Evolutionary conservation across 2,113 vertebrate genomes (phyloP).

Genomic region (Myocastor coypus): DNA sequence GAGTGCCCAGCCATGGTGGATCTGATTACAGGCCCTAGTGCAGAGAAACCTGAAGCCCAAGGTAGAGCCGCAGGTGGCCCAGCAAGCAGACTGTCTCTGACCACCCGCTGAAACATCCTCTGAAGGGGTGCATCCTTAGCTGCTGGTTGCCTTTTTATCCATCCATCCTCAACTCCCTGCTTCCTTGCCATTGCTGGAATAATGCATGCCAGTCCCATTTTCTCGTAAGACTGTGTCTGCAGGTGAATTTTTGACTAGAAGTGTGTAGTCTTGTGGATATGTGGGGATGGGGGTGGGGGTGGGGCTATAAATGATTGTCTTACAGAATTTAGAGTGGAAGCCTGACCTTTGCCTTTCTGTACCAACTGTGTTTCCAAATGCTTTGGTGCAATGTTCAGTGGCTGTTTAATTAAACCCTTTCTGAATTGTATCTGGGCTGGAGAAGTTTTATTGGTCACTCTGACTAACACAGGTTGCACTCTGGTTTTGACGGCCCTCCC

Average conservation of each 20-base stretch:
- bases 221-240: slow-evolving; percentile 81
- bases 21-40: background rate
- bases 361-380: slow-evolving; percentile 85
- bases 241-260: slow-evolving; percentile 83
- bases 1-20: slow-evolving; percentile 28
- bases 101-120: background rate
- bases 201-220: slow-evolving; percentile 88
- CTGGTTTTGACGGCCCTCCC: background rate
- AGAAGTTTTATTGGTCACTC: slow-evolving; percentile 65
- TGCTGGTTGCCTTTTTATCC: slow-evolving; percentile 75
- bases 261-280: slow-evolving; percentile 73
- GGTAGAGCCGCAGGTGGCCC: slow-evolving; percentile 36
- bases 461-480: slow-evolving; percentile 32
- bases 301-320: slow-evolving; percentile 83
- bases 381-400: slow-evolving; percentile 87
- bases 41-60: slow-evolving; percentile 8
- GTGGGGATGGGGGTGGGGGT: slow-evolving; percentile 68
- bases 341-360: slow-evolving; percentile 83
- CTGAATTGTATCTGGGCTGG: slow-evolving; percentile 83
- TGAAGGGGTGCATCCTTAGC: slow-evolving; percentile 56
- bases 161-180: slow-evolving; percentile 39
- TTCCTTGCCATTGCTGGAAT: slow-evolving; percentile 81
- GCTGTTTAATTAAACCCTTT: slow-evolving; percentile 88
- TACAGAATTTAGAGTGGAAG: slow-evolving; percentile 85
- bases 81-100: slow-evolving; percentile 26